Conservation (phyloP, 92 coral and sea anemone species). For the Isaurus tuberculatus region DNA sequence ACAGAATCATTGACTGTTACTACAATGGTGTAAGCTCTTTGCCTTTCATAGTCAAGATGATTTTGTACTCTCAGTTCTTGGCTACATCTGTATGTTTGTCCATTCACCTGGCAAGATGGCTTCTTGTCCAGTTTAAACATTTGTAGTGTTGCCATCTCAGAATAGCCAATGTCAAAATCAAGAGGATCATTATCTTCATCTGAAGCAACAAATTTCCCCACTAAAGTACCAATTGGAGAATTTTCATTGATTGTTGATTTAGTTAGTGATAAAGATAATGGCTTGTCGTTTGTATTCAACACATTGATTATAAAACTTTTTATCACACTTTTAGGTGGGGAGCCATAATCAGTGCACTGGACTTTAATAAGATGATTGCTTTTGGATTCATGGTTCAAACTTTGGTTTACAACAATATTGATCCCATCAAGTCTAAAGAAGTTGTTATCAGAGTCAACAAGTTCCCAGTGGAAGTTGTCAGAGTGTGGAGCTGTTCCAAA, state of each 20-base stretch:
- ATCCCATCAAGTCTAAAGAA: conserved; percentile 65
- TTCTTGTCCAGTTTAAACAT: conserved; percentile 62
- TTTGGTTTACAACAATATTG: conserved; percentile 68
- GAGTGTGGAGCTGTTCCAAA: conserved; percentile 65
- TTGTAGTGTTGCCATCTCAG: conserved; percentile 60
- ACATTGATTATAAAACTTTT: conserved; percentile 61
- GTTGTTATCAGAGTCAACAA: conserved; percentile 60
- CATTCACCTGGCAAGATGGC: conserved; percentile 50
- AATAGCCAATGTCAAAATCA: conserved; percentile 71
- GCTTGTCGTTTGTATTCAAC: conserved; percentile 72
- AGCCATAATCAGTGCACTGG: conserved; percentile 80
- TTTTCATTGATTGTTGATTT: conserved; percentile 68
- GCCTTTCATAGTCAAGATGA: conserved; percentile 74
- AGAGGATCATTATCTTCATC: conserved; percentile 88
- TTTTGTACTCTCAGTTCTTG: conserved; percentile 71
- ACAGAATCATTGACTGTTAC: conserved; percentile 76
- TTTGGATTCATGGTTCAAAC: conserved; percentile 71
- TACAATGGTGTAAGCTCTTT: conserved; percentile 55
- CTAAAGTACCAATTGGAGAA: conserved; percentile 62
- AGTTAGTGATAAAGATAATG: conserved; percentile 69
- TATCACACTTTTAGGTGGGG: conserved; percentile 61
- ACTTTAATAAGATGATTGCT: conserved; percentile 72
- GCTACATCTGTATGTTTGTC: conserved; percentile 59
- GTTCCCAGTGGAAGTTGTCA: conserved; percentile 71
- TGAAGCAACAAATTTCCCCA: conserved; percentile 70